Evolutionary conservation across 2,113 vertebrate species (phyloP).

Genomic region (Atrichornis clamosus): DNA sequence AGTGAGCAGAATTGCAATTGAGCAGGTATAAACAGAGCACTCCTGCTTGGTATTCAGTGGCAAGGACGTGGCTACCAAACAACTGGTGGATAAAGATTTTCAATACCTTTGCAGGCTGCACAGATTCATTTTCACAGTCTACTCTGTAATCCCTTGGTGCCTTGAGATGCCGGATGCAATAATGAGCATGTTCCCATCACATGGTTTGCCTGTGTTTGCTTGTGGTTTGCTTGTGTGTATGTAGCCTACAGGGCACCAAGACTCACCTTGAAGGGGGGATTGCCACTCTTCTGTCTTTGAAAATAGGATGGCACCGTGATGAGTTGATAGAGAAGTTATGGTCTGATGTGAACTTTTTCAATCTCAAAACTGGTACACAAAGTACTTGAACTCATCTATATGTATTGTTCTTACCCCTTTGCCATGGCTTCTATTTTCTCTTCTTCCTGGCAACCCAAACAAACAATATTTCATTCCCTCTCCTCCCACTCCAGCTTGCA

Average conservation of each 20-base stretch:
- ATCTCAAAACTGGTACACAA: neutral
- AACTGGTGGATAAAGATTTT: neutral
- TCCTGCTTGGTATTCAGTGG: neutral
- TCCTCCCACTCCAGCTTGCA: neutral
- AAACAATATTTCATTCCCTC: neutral
- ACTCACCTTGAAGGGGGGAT: neutral
- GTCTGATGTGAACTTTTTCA: neutral
- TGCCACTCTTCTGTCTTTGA: neutral
- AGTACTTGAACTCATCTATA: neutral
- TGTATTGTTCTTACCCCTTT: neutral
- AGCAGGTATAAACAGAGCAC: neutral
- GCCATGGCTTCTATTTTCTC: neutral
- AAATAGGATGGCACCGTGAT: neutral
- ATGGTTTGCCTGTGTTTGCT: neutral
- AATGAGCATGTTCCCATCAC: neutral
- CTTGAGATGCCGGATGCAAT: neutral
- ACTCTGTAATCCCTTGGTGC: neutral
- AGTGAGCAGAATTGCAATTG: neutral
- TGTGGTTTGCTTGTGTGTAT: neutral
- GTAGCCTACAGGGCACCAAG: neutral
- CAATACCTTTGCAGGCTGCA: neutral
- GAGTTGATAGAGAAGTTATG: neutral
- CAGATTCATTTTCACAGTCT: neutral
- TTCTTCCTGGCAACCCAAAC: neutral
- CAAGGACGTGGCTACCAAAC: neutral